Base-by-base conservation (phyloP, 2,888 invertebrate species). In the Dryococelus australis region DNA sequence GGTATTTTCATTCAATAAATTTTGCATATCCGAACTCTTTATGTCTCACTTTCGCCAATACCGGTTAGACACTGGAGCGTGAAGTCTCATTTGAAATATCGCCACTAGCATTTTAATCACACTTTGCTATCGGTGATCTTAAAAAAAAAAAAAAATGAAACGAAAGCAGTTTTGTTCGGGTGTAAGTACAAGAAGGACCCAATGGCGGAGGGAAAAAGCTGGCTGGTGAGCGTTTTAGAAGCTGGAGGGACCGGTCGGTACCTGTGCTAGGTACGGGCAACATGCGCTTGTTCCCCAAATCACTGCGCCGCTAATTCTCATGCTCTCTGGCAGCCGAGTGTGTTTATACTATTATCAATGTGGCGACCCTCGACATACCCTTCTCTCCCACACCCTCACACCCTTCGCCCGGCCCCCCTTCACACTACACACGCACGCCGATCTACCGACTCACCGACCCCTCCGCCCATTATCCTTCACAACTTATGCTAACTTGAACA, bases 61-160 rank as follows among this genome's bases (percentile, higher is more conserved):
- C 65, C 65, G 65, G 65, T 65, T 65, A 65, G 65, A 65, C 65
- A 65, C 24, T 65, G 65, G n/a, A 20, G n/a, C 65, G 16, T 65
- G 24, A 65, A n/a, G 65, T 65, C n/a, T 65, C 65, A 65, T 65
- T 65, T 65, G 24, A 65, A 65, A 65, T 24, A 20, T 24, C 8
- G 65, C 65, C 65, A n/a, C 65, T 65, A n/a, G 65, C 65, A 65
- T 65, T 65, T 65, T 65, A 65, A 65, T 65, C n/a, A 65, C 65
- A 65, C n/a, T 65, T 65, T 6, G 65, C 65, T 65, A 65, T 65
- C 65, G 65, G 65, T n/a, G 65, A 65, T 65, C 65, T 65, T 16
- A 65, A 65, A 12, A 65, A 65, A 65, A 65, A 65, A 65, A 12
- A 65, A 65, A 65, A 65, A 65, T 65, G 65, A n/a, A 65, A 65